Conservation (phyloP, 2,797 vertebrate species). For the Oceanodroma leucorhoa region DNA sequence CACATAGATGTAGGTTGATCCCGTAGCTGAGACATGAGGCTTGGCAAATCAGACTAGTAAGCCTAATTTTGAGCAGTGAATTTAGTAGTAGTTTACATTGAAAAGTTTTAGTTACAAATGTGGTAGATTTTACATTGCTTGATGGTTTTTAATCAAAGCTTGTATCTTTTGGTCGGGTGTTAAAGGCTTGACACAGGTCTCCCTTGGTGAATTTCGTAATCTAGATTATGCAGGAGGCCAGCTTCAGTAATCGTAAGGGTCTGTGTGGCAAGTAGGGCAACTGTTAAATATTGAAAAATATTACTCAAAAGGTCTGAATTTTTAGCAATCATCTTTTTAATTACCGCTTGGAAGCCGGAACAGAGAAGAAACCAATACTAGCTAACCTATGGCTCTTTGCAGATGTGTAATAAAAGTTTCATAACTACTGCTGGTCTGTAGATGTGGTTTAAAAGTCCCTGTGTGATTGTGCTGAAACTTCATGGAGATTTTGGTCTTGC, state of each 20-base stretch:
- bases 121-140: not conserved
- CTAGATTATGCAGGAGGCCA: not conserved
- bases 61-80: not conserved
- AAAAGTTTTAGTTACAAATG: not conserved
- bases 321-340: not conserved
- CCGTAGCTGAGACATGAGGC: not conserved
- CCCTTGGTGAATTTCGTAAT: not conserved
- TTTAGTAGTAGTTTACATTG: not conserved
- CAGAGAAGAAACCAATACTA: not conserved
- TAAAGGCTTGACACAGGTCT: not conserved
- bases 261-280: not conserved
- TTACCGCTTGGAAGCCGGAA: not conserved
- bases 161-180: rapidly evolving
- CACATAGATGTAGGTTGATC: not conserved
- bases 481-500: not conserved
- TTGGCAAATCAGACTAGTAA: not conserved
- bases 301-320: not conserved
- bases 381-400: not conserved
- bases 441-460: not conserved
- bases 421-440: not conserved
- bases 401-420: not conserved
- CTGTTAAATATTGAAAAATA: not conserved
- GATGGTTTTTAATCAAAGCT: not conserved
- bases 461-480: not conserved
- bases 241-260: not conserved